Conservation (phyloP, 2,888 invertebrate genomes). For the Scrobipalpa costella region DNA sequence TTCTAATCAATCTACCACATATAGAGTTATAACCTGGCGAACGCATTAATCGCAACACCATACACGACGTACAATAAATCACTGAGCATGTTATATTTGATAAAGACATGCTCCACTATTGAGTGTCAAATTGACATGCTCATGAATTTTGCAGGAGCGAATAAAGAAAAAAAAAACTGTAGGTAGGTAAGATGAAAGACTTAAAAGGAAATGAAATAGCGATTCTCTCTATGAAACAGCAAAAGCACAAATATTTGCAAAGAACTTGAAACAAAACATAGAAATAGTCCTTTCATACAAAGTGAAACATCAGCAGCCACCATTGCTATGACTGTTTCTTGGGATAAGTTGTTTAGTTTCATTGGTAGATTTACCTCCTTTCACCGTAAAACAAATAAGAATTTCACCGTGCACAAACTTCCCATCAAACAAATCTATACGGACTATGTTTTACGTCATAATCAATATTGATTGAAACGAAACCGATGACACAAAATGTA, state of each 20-base stretch:
- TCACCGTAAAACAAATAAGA: neutral
- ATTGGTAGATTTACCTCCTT: neutral
- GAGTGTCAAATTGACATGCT: neutral
- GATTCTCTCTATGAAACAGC: too few species aligned
- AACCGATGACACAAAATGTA: constrained; percentile 7
- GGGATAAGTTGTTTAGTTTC: neutral
- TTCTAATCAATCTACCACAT: constrained; percentile 59
- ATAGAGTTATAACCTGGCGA: constrained; percentile 55
- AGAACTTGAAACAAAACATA: too few species aligned
- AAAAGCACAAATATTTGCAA: too few species aligned
- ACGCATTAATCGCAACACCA: constrained; percentile 33
- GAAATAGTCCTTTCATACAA: too few species aligned
- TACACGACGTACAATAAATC: constrained; percentile 22
- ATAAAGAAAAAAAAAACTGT: too few species aligned
- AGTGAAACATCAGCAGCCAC: too few species aligned
- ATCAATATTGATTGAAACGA: neutral
- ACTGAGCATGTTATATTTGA: constrained; percentile 17
- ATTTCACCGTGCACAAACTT: too few species aligned
- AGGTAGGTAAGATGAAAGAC: too few species aligned
- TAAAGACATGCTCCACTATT: constrained; percentile 2
- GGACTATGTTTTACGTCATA: too few species aligned
- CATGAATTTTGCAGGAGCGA: neutral
- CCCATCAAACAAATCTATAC: too few species aligned
- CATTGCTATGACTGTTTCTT: too few species aligned
- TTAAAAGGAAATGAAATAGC: too few species aligned